These are phyloP conservation scores for Ariolimax columbianus DNA, from an alignment of 2,888 invertebrate species.

Conservation along the genomic window DNA sequence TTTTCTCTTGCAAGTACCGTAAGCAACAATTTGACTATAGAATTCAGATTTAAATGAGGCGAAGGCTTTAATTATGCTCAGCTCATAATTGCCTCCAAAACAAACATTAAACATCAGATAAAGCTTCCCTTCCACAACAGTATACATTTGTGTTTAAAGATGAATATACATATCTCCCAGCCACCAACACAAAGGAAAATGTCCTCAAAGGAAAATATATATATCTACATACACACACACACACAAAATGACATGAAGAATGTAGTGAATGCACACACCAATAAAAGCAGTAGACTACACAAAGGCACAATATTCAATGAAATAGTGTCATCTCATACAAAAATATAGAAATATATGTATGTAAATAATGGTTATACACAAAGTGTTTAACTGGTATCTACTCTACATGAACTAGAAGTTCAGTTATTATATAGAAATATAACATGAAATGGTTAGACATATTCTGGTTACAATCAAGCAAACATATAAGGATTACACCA, in stretches of 20 bases:
- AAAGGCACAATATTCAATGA: constrained; percentile 48
- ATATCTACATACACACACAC: constrained; percentile 13
- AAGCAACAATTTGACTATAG: too few species aligned
- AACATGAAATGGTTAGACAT: background rate
- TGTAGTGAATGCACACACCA: constrained; percentile 32
- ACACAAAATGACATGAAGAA: background rate
- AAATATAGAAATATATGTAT: constrained; percentile 29
- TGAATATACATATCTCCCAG: background rate
- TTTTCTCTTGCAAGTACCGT: too few species aligned
- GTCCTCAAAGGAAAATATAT: too few species aligned
- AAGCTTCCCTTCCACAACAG: too few species aligned
- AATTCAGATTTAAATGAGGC: too few species aligned
- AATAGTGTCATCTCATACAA: constrained; percentile 33
- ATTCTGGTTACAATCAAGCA: background rate
- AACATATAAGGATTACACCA: background rate
- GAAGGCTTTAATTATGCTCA: too few species aligned
- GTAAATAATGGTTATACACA: constrained; percentile 21
- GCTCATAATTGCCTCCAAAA: too few species aligned
- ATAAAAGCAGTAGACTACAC: constrained; percentile 42
- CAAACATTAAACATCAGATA: too few species aligned
- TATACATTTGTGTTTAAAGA: background rate
- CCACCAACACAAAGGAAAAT: constrained; percentile 18
- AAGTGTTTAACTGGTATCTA: constrained; percentile 25
- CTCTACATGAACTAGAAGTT: constrained; percentile 8
- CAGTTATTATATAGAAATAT: background rate